Base-by-base conservation (phyloP, 2,797 vertebrate genomes). In the Petrocephalus sullivani region DNA sequence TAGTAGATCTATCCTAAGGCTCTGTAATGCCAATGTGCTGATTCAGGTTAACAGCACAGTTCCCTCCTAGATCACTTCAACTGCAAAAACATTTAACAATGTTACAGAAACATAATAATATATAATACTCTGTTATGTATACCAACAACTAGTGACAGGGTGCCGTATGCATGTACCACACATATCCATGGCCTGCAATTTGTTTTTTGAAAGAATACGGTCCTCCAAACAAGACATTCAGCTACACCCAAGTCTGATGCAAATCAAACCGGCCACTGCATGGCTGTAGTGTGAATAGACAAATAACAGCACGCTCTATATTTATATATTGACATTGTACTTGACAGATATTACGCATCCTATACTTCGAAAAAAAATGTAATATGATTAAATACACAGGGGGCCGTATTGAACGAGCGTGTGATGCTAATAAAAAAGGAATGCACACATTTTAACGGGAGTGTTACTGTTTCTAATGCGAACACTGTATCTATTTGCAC, bases 401-500 rank as follows among this genome's bases (percentile, higher is more conserved):
- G 28, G 28, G 28, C 61, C 10, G 61, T 33, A 67, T 67, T 67
- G 28, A 28, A 84, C 53, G 46, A 84, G 54, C 54, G 12, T 28
- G 23, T 23, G 46, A 21, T 53, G 8, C n/a, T 53, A 49, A 53
- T 84, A 53, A 28, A 53, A 84, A 54, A 54, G 9, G 10, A 84
- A 84, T 51, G 28, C 21, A 54, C n/a, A n/a, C 3, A n/a, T 54
- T 21, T 23, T 23, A 4, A 84, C 81, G 46, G 81, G 21, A 83
- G 41, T 51, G 21, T 83, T 83, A 83, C 81, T 54, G 41, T 51
- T 53, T 21, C 46, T 84, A 84, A 51, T 88, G 49, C 23, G 28
- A 88, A 64, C 84, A 19, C 37, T 21, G 81, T 12, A 60, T 37
- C 78, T 51, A 60, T 88, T 61, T 84, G 84, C 87, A 84, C 12